Base-by-base conservation (phyloP, 2,888 invertebrate genomes). In the Acrocyrtus sp. region DNA sequence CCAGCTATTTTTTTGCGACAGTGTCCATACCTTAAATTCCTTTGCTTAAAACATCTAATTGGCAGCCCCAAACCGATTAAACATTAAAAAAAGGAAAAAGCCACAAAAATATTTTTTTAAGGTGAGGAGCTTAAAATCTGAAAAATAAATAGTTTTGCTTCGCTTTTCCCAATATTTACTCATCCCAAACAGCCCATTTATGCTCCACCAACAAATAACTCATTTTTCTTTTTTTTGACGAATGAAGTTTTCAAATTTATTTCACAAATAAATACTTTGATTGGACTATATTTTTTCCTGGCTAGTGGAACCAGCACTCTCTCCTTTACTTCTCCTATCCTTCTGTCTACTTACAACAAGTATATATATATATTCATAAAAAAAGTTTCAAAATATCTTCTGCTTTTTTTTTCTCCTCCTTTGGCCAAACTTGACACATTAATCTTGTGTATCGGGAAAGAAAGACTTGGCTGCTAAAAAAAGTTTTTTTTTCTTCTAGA, bases 341-440 rank as follows among this genome's bases (percentile, higher is more conserved):
- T n/a, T n/a, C 65, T 57, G 51, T 51, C 63, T 68, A 43, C 45
- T 57, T 50, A 41, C 21, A 75, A 77, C n/a, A n/a, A n/a, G n/a
- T n/a, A n/a, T n/a, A n/a, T n/a, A n/a, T n/a, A n/a, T 73, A 74
- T 78, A 78, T 77, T 78, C 78, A 75, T 78, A 78, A 77, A n/a
- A n/a, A 34, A 78, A 77, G 56, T 77, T 75, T 74, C 60, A 72
- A 60, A 73, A 75, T 75, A 72, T 78, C 73, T 75, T 66, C 56
- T 75, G 74, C 72, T 24, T n/a, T 60, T 21, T 15, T 26, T 51
- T 17, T 48, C 45, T 45, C 45, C 39, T 34, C 39, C 43, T 62
- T 51, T 54, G 50, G 67, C 73, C 67, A 73, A 80, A 80, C 77
- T 80, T 80, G 80, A 80, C 80, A 80, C 80, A 78, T 80, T 80